Evolutionary conservation across 2,888 invertebrate genomes (phyloP).

Genomic region (Ectobius pallidus): DNA sequence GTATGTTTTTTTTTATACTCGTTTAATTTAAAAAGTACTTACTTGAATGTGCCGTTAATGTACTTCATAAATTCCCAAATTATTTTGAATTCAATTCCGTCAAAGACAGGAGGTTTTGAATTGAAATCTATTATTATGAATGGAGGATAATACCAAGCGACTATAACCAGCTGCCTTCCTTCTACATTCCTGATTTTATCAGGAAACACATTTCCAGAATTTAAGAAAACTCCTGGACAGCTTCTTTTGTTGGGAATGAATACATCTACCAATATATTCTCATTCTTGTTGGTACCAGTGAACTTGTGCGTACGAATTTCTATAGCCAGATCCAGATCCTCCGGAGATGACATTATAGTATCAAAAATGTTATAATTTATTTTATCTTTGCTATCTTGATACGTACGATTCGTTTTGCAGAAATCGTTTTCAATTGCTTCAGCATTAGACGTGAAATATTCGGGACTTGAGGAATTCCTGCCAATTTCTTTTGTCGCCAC

Average conservation of each 20-base stretch:
- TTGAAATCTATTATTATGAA: constrained; percentile 3
- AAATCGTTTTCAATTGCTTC: too few relatives aligned
- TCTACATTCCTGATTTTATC: neutral
- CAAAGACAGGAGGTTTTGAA: neutral
- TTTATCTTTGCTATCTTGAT: too few relatives aligned
- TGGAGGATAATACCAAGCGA: constrained; percentile 13
- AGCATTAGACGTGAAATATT: too few relatives aligned
- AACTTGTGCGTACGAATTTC: constrained; percentile 17
- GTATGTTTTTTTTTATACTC: too few relatives aligned
- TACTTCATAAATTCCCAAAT: neutral
- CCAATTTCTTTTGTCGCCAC: too few relatives aligned
- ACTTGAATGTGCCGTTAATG: constrained; percentile 12
- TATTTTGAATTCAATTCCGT: constrained; percentile 14
- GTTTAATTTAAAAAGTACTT: too few relatives aligned
- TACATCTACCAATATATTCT: neutral
- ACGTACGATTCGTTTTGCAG: too few relatives aligned
- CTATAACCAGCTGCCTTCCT: neutral
- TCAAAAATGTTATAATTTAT: too few relatives aligned
- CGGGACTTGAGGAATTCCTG: too few relatives aligned
- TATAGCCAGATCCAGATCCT: too few relatives aligned
- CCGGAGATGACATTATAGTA: too few relatives aligned
- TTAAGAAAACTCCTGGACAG: neutral
- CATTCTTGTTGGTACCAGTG: neutral
- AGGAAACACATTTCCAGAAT: neutral
- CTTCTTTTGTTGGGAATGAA: neutral